Evolutionary conservation across 2,113 vertebrate genomes (phyloP), one percentile per base, ranked within the genome.

Genomic region (Raja brachyura): DNA sequence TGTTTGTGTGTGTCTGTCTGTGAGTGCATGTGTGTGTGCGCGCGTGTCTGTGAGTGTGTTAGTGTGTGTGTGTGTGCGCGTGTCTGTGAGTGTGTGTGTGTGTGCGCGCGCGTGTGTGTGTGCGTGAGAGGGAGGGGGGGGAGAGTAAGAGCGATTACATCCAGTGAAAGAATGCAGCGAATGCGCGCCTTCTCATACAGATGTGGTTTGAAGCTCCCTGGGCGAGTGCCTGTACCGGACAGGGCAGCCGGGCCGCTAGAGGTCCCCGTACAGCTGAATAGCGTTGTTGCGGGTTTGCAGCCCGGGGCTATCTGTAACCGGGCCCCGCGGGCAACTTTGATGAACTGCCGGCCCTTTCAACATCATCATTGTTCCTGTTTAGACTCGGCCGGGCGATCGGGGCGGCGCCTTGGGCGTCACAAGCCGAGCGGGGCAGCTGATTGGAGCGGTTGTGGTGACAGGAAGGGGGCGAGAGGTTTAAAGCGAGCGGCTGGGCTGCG

Each of bases 181-280:
- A 92, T 73, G 31, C 48, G 22, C 13, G 8, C 22, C 7, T n/a
- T 70, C 66, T 92, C 31, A 25, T 25, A 48, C 13, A 39, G 20
- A 66, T 39, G 86, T 20, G 39, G 54, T 56, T 73, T 90, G 31
- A 56, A 93, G 73, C 56, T 93, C 92, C 94, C 93, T 93, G 94
- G 94, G 93, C 94, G 90, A 95, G 93, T 93, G 94, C 94, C 93
- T 93, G 94, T 95, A 95, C 95, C 96, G 95, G 95, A 95, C 94
- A 95, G 95, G 96, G 96, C 94, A 95, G 95, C 96, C 96, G 95
- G 95, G 95, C 94, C 93, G 93, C 94, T 95, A 88, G 93, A 95
- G 95, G 94, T 95, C 95, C 95, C 95, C 96, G 96, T 95, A 95
- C 96, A 96, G 96, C 94, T 96, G 97, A 96, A 97, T 97, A 97